Evolutionary conservation across 2,797 vertebrate species (phyloP).

Genomic region (Channallabes apus): DNA sequence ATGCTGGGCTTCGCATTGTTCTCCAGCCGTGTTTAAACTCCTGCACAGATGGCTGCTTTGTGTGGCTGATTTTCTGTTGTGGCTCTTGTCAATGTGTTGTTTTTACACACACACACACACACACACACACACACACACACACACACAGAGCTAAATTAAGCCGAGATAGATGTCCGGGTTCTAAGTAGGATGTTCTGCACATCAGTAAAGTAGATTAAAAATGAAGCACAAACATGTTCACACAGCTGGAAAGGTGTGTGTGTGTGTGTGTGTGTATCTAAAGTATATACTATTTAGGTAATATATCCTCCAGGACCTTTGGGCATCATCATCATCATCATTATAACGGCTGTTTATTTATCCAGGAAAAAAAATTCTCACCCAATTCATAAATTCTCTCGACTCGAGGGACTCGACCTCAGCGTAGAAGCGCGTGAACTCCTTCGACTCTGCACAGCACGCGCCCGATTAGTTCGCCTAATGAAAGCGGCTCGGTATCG

Average conservation of each 20-base stretch:
- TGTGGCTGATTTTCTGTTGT: slow-evolving; percentile 21
- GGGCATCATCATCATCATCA: too few species aligned
- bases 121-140: slow-evolving; percentile 13
- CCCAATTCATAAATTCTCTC: background rate
- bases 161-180: background rate
- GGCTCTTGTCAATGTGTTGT: background rate
- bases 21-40: background rate
- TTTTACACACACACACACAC: slow-evolving; percentile 11
- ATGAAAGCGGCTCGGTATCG: slow-evolving; percentile 36
- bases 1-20: background rate
- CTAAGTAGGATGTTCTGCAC: background rate
- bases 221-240: background rate
- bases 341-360: background rate
- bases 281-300: background rate
- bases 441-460: slow-evolving; percentile 14
- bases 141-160: slow-evolving; percentile 2
- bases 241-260: background rate
- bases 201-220: background rate
- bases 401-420: background rate
- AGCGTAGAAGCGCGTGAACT: background rate
- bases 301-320: background rate
- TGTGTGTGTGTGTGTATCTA: background rate
- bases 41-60: slow-evolving; percentile 9
- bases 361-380: too few species aligned
- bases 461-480: slow-evolving; percentile 44